Evolutionary conservation across 2,797 vertebrate species (phyloP).

Genomic region (Falco concolor): DNA sequence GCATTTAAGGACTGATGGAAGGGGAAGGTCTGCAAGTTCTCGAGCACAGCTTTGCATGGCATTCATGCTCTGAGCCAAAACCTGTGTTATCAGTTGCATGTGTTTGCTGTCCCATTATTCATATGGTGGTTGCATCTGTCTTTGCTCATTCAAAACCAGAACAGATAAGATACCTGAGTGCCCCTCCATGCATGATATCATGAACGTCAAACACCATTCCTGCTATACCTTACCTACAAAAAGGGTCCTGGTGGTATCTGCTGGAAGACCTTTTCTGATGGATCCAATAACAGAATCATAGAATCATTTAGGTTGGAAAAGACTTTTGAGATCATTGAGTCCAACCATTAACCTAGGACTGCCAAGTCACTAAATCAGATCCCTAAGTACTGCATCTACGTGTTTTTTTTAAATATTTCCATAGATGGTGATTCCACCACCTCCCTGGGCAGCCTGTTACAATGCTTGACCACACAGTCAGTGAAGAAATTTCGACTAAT

Average conservation of each 20-base stretch:
- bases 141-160: neutral
- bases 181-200: neutral
- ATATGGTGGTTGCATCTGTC: neutral
- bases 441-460: too few species aligned
- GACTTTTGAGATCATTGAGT: too few species aligned
- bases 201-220: neutral
- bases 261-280: neutral
- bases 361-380: too few species aligned
- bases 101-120: neutral
- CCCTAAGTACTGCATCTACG: too few species aligned
- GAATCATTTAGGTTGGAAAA: too few species aligned
- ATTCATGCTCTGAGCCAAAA: neutral
- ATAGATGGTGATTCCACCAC: too few species aligned
- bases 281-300: neutral
- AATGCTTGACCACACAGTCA: too few species aligned
- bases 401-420: too few species aligned
- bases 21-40: neutral
- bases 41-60: neutral
- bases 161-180: neutral
- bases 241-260: neutral
- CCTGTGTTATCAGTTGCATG: fast-evolving
- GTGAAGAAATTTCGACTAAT: too few species aligned
- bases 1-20: neutral
- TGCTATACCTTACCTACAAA: neutral
- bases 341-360: too few species aligned